Evolutionary conservation across 2,113 vertebrate species (phyloP).

Genomic region (Aplodontia rufa): DNA sequence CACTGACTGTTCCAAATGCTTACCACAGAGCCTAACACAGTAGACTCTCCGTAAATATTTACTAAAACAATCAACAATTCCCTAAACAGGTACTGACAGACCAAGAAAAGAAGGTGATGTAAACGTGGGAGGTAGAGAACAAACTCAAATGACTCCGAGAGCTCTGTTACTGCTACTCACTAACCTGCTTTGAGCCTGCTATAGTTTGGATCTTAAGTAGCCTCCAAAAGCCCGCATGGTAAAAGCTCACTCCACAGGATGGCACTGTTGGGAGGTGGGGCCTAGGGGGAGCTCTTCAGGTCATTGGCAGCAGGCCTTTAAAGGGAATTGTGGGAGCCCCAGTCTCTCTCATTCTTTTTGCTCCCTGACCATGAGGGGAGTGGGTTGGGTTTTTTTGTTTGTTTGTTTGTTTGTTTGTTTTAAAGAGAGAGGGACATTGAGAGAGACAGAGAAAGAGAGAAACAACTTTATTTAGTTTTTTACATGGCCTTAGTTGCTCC

Average conservation of each 20-base stretch:
- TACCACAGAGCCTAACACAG: not conserved
- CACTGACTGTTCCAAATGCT: not conserved
- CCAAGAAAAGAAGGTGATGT: not conserved
- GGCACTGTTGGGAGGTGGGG: not conserved
- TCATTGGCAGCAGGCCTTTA: not conserved
- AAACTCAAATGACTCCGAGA: not conserved
- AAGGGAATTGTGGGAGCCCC: not conserved
- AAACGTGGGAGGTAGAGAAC: not conserved
- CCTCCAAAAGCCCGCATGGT: too few species aligned
- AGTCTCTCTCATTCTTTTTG: not conserved
- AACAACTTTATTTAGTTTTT: too few species aligned
- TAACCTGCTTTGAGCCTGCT: not conserved
- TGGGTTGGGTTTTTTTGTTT: too few species aligned
- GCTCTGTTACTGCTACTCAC: not conserved
- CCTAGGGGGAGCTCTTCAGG: not conserved
- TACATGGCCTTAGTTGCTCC: too few species aligned
- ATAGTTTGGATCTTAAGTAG: not conserved
- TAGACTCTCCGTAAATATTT: not conserved
- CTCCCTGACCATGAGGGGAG: not conserved
- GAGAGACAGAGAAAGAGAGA: too few species aligned
- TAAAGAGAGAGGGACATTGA: too few species aligned
- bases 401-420: too few species aligned
- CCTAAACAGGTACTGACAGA: not conserved
- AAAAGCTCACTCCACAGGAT: not conserved
- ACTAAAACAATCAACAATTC: not conserved